Percentiles rank a stretch among this genome's conserved stretches.
Evolutionary conservation across 2,113 vertebrate species (phyloP).

Genomic region (Apteryx owenii): DNA sequence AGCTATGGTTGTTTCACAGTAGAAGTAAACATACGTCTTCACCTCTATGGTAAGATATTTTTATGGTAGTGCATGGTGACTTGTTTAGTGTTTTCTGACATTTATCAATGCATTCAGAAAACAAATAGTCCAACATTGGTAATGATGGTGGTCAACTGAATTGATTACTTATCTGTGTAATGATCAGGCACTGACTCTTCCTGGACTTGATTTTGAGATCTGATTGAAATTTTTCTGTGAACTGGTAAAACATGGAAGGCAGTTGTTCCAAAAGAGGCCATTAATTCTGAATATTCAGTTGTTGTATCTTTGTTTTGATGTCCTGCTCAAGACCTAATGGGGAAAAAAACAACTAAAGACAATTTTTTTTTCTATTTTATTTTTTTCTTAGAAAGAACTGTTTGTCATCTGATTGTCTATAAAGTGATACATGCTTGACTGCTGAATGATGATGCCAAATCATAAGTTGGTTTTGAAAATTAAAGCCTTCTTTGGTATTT

Average conservation of each 20-base stretch:
- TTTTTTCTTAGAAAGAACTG: not conserved
- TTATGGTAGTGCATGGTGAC: not conserved
- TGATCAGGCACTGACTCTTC: not conserved
- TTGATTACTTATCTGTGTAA: not conserved
- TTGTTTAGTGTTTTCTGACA: not conserved
- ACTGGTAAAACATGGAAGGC: not conserved
- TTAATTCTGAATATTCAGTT: not conserved
- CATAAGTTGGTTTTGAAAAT: not conserved
- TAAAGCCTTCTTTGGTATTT: not conserved
- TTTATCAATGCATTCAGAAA: not conserved
- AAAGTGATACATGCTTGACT: not conserved
- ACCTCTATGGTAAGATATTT: not conserved
- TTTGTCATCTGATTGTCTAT: not conserved
- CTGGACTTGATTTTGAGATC: not conserved
- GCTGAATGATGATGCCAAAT: not conserved
- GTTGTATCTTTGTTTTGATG: not conserved
- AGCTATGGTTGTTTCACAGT: not conserved
- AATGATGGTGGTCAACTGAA: not conserved
- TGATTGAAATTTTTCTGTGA: not conserved
- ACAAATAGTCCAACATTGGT: not conserved
- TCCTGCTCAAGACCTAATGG: not conserved
- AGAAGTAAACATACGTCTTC: not conserved
- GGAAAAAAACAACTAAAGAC: not conserved
- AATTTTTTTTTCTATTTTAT: not conserved
- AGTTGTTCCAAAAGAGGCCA: not conserved